These are phyloP conservation scores for Tyto alba DNA, from an alignment of 2,113 vertebrate genomes.

Conservation along the genomic window DNA sequence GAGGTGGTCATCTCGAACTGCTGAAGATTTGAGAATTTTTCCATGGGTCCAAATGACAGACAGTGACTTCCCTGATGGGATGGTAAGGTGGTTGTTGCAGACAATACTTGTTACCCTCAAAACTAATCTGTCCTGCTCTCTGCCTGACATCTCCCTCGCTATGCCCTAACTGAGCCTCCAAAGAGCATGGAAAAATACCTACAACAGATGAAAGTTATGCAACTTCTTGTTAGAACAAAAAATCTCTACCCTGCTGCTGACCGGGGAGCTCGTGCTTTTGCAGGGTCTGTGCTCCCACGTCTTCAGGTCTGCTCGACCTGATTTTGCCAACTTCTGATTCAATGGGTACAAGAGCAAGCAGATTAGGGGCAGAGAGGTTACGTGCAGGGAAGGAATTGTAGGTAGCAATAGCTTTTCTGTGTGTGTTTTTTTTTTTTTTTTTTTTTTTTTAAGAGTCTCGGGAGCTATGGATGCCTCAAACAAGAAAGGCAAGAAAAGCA, in stretches of 20 bases:
- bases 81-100: background rate
- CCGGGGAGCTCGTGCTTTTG: fast-evolving
- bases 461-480: background rate
- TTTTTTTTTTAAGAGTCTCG: background rate
- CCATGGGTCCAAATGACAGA: background rate
- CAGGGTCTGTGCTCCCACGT: fast-evolving
- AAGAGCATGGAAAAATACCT: background rate
- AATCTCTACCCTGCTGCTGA: background rate
- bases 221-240: background rate
- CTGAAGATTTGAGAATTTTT: background rate
- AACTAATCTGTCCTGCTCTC: background rate
- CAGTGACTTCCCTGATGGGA: background rate
- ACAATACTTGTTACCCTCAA: background rate
- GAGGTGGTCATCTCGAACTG: background rate
- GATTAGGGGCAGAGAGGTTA: background rate
- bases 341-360: background rate
- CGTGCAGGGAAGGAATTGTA: background rate
- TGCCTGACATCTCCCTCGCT: background rate
- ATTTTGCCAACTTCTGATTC: background rate
- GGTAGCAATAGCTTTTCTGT: background rate
- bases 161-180: background rate
- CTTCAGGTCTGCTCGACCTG: background rate
- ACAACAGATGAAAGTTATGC: background rate
- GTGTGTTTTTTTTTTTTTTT: background rate
- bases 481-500: background rate